These are phyloP conservation scores for Eubucco bourcierii DNA, from an alignment of 2,113 vertebrate genomes.

Conservation along the genomic window DNA sequence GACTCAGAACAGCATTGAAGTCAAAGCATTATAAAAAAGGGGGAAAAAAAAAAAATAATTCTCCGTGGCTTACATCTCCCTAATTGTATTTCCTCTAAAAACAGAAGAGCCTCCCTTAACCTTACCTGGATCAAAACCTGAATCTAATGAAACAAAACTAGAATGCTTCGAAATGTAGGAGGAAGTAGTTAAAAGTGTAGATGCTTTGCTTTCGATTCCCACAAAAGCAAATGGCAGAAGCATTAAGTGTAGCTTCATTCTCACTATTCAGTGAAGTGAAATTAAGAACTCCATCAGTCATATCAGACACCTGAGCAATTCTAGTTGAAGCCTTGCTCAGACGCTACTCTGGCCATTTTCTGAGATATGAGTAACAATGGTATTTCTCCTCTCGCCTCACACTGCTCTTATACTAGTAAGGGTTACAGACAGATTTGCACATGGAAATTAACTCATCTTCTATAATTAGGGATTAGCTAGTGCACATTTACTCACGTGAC, in stretches of 20 bases:
- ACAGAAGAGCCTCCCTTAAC: neutral
- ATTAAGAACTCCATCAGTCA: neutral
- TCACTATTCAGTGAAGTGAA: neutral
- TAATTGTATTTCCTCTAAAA: neutral
- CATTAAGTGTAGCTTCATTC: neutral
- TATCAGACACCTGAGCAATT: neutral
- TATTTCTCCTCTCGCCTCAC: neutral
- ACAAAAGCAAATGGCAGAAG: neutral
- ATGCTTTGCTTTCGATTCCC: neutral
- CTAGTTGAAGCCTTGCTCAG: neutral
- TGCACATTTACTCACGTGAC: neutral
- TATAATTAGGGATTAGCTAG: neutral
- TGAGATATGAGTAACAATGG: fast-evolving
- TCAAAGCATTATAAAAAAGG: neutral
- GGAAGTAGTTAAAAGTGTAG: neutral
- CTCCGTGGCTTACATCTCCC: fast-evolving
- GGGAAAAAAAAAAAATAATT: too few relatives aligned
- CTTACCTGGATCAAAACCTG: neutral
- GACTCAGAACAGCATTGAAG: fast-evolving
- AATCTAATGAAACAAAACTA: neutral
- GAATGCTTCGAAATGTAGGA: neutral
- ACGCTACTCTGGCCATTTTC: fast-evolving
- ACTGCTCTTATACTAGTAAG: neutral
- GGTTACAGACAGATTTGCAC: neutral
- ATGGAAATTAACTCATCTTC: neutral